These are phyloP conservation scores for Heliothis peltigera DNA, from an alignment of 2,888 invertebrate species.

Conservation along the genomic window DNA sequence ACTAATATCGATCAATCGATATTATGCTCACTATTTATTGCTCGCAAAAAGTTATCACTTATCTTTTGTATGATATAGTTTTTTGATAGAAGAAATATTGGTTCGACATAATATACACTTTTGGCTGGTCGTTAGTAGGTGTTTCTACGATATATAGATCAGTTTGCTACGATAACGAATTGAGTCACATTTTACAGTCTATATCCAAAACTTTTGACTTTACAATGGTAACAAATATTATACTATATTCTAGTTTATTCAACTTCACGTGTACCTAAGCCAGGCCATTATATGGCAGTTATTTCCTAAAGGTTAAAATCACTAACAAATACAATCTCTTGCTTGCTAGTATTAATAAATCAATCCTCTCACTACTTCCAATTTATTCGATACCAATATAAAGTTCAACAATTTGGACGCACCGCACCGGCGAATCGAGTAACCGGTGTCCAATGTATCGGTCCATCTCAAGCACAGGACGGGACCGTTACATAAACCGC, in stretches of 20 bases:
- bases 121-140: too few relatives aligned
- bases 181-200: too few relatives aligned
- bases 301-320: neutral
- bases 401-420: conserved; percentile 44
- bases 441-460: conserved; percentile 63
- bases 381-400: conserved; percentile 38
- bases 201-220: neutral
- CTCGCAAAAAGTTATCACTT: neutral
- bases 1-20: conserved; percentile 24
- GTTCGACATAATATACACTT: too few relatives aligned
- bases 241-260: too few relatives aligned
- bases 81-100: neutral
- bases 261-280: too few relatives aligned
- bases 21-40: conserved; percentile 12
- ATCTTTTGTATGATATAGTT: neutral
- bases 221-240: too few relatives aligned
- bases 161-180: too few relatives aligned
- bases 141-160: too few relatives aligned
- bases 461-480: conserved; percentile 39
- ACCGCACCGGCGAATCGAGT: conserved; percentile 44
- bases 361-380: conserved; percentile 11
- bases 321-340: neutral
- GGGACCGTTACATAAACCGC: conserved; percentile 59
- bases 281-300: too few relatives aligned
- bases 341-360: conserved; percentile 6